phyloP scores from a whole-genome alignment of 2,113 vertebrate genomes.

The Struthio camelus region DNA sequence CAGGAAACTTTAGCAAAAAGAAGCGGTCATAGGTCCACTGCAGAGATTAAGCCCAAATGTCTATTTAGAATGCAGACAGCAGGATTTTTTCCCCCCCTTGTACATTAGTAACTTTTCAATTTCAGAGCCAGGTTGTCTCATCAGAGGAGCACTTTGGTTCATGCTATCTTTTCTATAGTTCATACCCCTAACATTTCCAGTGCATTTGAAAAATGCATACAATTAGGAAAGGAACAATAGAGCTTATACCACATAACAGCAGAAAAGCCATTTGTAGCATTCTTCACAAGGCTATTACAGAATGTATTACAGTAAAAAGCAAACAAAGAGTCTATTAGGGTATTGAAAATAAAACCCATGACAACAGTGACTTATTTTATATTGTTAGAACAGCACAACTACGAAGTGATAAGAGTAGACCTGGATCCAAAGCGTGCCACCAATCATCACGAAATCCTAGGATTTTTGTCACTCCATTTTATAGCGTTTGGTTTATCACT shows the following conservation, averaged over 20 bases:
- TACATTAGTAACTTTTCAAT: not conserved
- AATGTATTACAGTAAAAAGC: not conserved
- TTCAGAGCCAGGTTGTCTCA: not conserved
- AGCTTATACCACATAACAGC: not conserved
- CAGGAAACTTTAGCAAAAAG: not conserved
- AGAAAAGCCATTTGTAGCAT: not conserved
- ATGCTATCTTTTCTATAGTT: not conserved
- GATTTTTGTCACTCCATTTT: not conserved
- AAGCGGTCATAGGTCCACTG: not conserved
- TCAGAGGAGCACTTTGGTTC: not conserved
- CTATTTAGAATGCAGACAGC: not conserved
- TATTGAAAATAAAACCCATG: not conserved
- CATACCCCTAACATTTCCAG: not conserved
- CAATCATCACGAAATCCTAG: too few species aligned
- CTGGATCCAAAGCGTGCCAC: not conserved
- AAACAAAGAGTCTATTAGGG: not conserved
- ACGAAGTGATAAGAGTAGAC: not conserved
- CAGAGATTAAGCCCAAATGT: not conserved
- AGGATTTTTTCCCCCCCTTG: not conserved
- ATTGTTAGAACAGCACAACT: not conserved
- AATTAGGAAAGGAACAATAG: not conserved
- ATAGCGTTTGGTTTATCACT: not conserved
- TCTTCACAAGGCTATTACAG: not conserved
- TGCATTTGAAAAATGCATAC: not conserved
- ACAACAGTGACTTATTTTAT: not conserved